Base-by-base conservation (phyloP, 2,888 invertebrate genomes). In the Cephus spinipes region DNA sequence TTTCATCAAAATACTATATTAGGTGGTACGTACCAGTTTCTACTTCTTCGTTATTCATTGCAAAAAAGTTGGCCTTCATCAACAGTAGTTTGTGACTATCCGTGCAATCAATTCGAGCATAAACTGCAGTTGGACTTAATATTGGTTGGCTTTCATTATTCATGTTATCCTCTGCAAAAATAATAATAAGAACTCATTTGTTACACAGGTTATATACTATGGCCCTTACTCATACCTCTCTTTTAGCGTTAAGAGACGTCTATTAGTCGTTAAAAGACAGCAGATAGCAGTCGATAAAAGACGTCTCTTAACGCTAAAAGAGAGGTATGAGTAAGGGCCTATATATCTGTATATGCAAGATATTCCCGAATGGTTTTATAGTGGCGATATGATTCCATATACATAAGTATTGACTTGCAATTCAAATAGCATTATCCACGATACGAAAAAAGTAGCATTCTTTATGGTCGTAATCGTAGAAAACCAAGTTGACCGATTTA, bases 31-130 rank as follows among this genome's bases (percentile, higher is more conserved):
- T 71, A 31, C 31, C 71, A 32, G 32, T 32, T 32, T 71, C 78
- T 23, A 78, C 34, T 36, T 90, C 89, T 11, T 89, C 90, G 69
- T 86, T 88, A 68, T 91, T 91, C 31, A 89, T 90, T 1, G 93
- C 93, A 85, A 95, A 97, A 76, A 97, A 94, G 0, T 96, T 96
- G 0, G 96, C 96, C 90, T 97, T 97, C 97, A 97, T 97, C 0
- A 96, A 92, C 86, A 97, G 97, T 40, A 97, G 93, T 85, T 94
- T 94, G 83, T 95, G 95, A 30, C 95, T 93, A 82, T 94, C 94
- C 0, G 94, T 92, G 68, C 94, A 93, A 76, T 94, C 92, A n/a
- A 95, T 91, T 0, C 94, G 92, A 0, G 95, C 95, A 81, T 95
- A 87, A 73, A 94, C 93, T 2, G 94, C 92, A 0, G 95, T 94